Percentiles rank a stretch among this genome's conserved stretches.
Evolutionary conservation across 37 sponge, comb jelly and placozoan genomes (phyloP).

Genomic region (Aplysina aerophoba): DNA sequence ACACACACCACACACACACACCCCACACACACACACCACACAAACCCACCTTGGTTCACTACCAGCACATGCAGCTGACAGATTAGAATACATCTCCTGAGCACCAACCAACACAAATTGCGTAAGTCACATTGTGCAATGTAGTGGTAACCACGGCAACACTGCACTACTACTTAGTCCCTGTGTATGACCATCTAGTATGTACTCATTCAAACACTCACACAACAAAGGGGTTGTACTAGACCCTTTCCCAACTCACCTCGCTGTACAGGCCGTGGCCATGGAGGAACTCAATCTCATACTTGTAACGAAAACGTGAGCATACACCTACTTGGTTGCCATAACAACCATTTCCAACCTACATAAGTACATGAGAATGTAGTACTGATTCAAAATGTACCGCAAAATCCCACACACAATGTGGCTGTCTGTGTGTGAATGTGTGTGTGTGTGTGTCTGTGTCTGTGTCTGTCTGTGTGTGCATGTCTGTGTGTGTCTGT

Average conservation of each 20-base stretch:
- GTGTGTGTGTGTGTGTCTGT: constrained; percentile 7
- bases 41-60: too few relatives aligned
- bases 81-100: too few relatives aligned
- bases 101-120: too few relatives aligned
- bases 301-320: constrained; percentile 45
- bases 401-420: too few relatives aligned
- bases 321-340: constrained; percentile 73
- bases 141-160: not conserved
- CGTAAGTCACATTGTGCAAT: too few relatives aligned
- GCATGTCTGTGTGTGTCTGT: not conserved
- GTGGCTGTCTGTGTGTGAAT: not conserved
- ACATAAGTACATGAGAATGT: not conserved
- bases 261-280: constrained; percentile 64
- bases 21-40: too few relatives aligned
- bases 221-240: too few relatives aligned
- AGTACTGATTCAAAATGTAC: not conserved
- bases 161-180: not conserved
- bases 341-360: constrained; percentile 85
- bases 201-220: not conserved
- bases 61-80: too few relatives aligned
- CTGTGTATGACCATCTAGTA: too few relatives aligned
- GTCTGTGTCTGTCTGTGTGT: not conserved
- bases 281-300: constrained; percentile 65
- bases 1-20: too few relatives aligned
- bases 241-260: constrained; percentile 27